Percentiles rank a stretch among this genome's conserved stretches.
Evolutionary conservation across 1,140 invertebrate species (phyloP).

Genomic region (Papilio machaon): DNA sequence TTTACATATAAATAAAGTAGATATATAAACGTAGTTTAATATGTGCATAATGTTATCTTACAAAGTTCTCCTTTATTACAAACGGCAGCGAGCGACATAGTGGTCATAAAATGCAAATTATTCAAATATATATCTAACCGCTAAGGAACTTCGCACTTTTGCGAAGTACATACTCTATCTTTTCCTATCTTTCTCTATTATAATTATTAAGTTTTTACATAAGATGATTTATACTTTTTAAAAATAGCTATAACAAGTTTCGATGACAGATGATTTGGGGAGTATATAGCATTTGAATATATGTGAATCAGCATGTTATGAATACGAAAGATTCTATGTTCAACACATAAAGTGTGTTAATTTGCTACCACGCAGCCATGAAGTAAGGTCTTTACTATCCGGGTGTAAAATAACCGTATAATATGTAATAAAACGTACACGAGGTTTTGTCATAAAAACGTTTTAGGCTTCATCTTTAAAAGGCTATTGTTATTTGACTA

Average conservation of each 20-base stretch:
- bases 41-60: neutral
- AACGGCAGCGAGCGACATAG: neutral
- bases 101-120: constrained; percentile 19
- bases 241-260: neutral
- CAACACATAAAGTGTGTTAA: constrained; percentile 10
- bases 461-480: neutral
- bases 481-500: constrained; percentile 1
- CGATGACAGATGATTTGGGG: neutral
- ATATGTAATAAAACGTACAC: constrained; percentile 3
- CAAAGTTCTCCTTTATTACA: constrained; percentile 1
- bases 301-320: neutral
- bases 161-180: neutral
- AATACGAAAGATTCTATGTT: neutral
- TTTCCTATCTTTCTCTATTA: neutral
- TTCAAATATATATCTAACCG: constrained; percentile 1
- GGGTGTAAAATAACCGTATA: constrained; percentile 11
- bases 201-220: neutral
- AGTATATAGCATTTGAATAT: neutral
- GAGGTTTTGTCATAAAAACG: constrained; percentile 1
- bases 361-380: neutral
- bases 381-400: constrained; percentile 5
- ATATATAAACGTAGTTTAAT: neutral
- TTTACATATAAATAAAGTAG: neutral
- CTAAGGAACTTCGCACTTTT: constrained; percentile 6
- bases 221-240: neutral